These are phyloP conservation scores for Macroramphosus scolopax DNA, from an alignment of 2,797 vertebrate species.

Conservation along the genomic window DNA sequence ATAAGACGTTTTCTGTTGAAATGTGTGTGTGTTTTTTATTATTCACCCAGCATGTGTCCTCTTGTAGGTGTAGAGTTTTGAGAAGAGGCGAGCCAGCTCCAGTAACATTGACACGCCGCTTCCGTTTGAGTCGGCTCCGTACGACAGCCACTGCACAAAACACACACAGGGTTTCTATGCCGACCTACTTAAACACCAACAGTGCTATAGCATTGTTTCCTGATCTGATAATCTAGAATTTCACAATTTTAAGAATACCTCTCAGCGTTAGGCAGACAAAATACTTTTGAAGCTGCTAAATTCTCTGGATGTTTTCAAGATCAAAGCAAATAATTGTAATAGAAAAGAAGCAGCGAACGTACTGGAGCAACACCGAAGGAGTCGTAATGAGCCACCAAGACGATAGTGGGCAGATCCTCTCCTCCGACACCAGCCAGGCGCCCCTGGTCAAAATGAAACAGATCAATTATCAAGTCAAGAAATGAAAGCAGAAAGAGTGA, in stretches of 20 bases:
- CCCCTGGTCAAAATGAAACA: conserved; percentile 75
- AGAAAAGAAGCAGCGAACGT: conserved; percentile 15
- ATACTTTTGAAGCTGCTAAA: not conserved
- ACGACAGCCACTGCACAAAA: conserved; percentile 88
- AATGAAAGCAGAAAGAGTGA: not conserved
- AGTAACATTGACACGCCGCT: conserved; percentile 91
- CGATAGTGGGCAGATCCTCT: conserved; percentile 95
- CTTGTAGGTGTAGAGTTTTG: conserved; percentile 94
- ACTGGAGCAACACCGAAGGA: conserved; percentile 96
- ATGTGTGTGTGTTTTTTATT: not conserved
- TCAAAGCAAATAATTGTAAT: too few species aligned
- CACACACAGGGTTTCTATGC: conserved; percentile 1
- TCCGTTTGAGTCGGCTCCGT: conserved; percentile 94
- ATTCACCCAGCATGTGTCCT: conserved; percentile 94
- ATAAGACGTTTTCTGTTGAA: too few species aligned
- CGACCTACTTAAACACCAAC: not conserved
- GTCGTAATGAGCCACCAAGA: conserved; percentile 95
- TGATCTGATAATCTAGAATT: too few species aligned
- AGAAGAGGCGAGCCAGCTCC: conserved; percentile 95
- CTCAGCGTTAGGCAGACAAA: not conserved
- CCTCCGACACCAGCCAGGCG: conserved; percentile 91
- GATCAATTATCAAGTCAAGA: not conserved
- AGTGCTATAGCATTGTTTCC: too few species aligned
- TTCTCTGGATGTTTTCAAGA: not conserved
- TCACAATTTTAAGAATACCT: not conserved